A percentile compares a stretch with the other conserved stretches of the same genome.
Evolutionary conservation across 2,797 vertebrate genomes (phyloP).

Genomic region (Buphagus erythrorhynchus): DNA sequence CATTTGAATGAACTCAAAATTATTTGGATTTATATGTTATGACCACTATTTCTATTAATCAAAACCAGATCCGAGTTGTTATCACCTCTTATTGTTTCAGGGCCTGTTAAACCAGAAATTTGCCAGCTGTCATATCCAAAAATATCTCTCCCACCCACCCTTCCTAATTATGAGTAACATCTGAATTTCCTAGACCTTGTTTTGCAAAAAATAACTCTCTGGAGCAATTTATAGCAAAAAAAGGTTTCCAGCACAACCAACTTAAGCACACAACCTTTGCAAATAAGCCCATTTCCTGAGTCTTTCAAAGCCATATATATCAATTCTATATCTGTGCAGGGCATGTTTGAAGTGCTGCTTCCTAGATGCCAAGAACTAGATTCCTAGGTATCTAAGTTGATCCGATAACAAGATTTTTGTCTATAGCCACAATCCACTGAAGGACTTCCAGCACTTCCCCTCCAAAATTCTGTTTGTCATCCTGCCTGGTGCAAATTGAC

Average conservation of each 20-base stretch:
- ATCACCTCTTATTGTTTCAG: neutral
- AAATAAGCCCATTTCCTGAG: neutral
- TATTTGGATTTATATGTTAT: neutral
- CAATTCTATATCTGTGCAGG: neutral
- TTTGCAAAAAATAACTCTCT: conserved; percentile 29
- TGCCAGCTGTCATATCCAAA: neutral
- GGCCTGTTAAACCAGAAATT: neutral
- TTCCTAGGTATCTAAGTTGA: neutral
- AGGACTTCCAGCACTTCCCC: neutral
- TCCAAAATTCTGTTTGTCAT: neutral
- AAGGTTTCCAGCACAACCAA: neutral
- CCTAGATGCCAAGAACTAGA: neutral
- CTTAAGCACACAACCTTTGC: neutral
- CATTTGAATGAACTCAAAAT: neutral
- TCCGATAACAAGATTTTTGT: neutral
- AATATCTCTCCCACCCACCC: neutral
- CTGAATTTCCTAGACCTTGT: conserved; percentile 22
- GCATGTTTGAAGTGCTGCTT: neutral
- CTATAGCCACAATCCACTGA: neutral
- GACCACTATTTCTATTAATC: neutral
- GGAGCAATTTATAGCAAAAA: neutral
- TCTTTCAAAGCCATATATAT: neutral
- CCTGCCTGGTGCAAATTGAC: neutral
- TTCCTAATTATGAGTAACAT: conserved; percentile 1
- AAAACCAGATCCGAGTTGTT: neutral